Conservation (phyloP, 2,888 invertebrate species). For the Norana najaformis region DNA sequence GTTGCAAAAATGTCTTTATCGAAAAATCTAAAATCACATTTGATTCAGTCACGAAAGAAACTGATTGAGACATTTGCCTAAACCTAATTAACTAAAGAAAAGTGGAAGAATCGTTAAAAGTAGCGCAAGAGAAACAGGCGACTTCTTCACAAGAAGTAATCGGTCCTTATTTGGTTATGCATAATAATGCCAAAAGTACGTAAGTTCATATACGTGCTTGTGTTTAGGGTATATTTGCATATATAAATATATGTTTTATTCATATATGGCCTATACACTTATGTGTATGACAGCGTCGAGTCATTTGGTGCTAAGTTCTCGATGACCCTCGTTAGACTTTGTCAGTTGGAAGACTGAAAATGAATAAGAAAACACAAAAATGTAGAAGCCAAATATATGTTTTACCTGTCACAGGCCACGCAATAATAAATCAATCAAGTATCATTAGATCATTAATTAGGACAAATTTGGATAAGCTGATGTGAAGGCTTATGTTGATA, state of each 20-base stretch:
- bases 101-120: background rate
- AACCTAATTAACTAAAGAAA: background rate
- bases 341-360: background rate
- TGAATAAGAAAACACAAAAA: background rate
- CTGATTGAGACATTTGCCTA: background rate
- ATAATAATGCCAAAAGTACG: background rate
- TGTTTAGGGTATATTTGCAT: background rate
- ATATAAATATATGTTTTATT: background rate
- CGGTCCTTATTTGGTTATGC: background rate
- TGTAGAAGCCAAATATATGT: background rate
- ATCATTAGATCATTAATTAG: too few species aligned
- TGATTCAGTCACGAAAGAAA: background rate
- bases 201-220: background rate
- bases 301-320: background rate
- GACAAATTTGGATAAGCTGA: too few species aligned
- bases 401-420: too few species aligned
- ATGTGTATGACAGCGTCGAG: background rate
- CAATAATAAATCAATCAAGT: too few species aligned
- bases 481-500: too few species aligned
- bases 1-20: background rate
- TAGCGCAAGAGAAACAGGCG: background rate
- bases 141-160: background rate
- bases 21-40: background rate
- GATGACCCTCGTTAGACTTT: background rate
- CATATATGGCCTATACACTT: background rate